These are phyloP conservation scores for Plagiodera versicolora DNA, from an alignment of 2,888 invertebrate species.

Conservation along the genomic window DNA sequence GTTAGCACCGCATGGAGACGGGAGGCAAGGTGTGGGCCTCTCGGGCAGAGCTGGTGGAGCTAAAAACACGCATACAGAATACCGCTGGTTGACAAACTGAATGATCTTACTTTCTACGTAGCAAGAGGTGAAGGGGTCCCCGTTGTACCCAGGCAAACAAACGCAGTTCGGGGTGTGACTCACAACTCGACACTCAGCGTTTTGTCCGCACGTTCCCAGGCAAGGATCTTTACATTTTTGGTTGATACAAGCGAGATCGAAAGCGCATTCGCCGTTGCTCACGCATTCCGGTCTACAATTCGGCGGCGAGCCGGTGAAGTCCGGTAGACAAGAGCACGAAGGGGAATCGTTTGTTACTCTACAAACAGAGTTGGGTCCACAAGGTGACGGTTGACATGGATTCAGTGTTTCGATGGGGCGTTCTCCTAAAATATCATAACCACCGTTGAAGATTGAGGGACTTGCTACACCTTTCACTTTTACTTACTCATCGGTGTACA, in stretches of 20 bases:
- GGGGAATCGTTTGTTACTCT: conserved; percentile 58
- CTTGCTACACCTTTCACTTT: conserved; percentile 56
- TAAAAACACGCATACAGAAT: conserved; percentile 27
- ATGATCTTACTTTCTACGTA: conserved; percentile 9
- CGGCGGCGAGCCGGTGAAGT: conserved; percentile 67
- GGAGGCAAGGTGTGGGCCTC: conserved; percentile 61
- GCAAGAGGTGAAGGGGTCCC: conserved; percentile 71
- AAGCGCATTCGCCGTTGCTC: conserved; percentile 70
- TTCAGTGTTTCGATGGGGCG: neutral
- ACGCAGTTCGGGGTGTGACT: conserved; percentile 73
- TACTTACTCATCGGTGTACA: conserved; percentile 53
- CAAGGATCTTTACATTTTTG: conserved; percentile 79
- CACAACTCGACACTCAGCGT: conserved; percentile 71
- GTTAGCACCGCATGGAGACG: conserved; percentile 67
- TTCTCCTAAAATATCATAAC: neutral
- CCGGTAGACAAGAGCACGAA: conserved; percentile 64
- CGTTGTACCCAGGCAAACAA: conserved; percentile 61
- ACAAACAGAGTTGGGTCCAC: conserved; percentile 69
- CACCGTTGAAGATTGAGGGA: neutral
- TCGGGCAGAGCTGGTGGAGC: conserved; percentile 30
- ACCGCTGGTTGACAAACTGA: conserved; percentile 29
- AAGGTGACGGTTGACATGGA: conserved; percentile 68
- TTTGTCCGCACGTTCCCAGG: conserved; percentile 71
- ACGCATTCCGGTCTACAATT: conserved; percentile 76
- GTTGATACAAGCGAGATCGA: conserved; percentile 71